A percentile compares a stretch with the other conserved stretches of the same genome.
Conservation (phyloP, 1,140 invertebrate species). For the Plutomurus gul region DNA sequence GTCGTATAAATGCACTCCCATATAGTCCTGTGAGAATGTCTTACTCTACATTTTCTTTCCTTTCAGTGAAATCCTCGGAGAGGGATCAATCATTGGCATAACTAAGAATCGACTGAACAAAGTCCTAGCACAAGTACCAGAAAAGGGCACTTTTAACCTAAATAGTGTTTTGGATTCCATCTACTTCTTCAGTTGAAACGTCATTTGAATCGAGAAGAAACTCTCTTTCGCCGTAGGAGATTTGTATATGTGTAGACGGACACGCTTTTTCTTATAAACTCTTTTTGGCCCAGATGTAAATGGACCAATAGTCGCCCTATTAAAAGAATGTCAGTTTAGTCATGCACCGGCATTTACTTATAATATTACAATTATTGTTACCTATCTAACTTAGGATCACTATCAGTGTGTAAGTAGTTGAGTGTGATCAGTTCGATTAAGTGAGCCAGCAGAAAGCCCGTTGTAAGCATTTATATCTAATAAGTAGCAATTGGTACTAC, state of each 20-base stretch:
- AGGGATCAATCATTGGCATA: constrained; percentile 60
- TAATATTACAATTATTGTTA: constrained; percentile 24
- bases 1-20: neutral
- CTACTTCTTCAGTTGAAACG: constrained; percentile 79
- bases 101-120: constrained; percentile 68
- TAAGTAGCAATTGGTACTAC: neutral
- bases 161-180: constrained; percentile 73
- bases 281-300: no score
- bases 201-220: neutral
- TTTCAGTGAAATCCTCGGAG: constrained; percentile 62
- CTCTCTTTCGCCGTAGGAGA: neutral
- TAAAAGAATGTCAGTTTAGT: constrained; percentile 28
- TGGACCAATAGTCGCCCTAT: constrained; percentile 19
- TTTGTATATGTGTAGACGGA: no score
- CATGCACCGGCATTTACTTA: neutral
- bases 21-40: neutral
- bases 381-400: no score
- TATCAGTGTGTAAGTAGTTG: neutral
- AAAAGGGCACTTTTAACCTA: constrained; percentile 75
- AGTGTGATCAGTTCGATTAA: neutral
- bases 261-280: neutral
- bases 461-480: constrained; percentile 4
- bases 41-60: constrained; percentile 54
- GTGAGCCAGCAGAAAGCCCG: neutral
- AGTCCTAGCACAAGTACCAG: constrained; percentile 67